Conservation (phyloP, 2,888 invertebrate genomes). For the Clunio marinus region DNA sequence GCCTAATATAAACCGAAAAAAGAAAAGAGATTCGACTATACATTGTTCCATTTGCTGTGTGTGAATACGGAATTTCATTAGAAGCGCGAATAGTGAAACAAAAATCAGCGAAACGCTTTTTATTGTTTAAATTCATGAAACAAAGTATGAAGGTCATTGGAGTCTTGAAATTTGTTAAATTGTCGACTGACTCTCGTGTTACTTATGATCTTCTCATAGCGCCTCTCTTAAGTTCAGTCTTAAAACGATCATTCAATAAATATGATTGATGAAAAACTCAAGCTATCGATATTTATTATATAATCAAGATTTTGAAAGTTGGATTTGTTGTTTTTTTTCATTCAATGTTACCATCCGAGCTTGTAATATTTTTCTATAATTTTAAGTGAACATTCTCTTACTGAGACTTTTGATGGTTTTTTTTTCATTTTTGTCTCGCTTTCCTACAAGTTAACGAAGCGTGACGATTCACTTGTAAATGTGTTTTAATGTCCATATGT, state of each 20-base stretch:
- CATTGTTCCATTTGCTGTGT: constrained; percentile 29
- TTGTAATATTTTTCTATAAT: no score
- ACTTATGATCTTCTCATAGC: no score
- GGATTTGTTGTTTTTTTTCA: no score
- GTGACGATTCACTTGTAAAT: constrained; percentile 14
- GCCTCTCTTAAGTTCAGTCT: not conserved
- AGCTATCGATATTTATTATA: no score
- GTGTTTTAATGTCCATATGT: constrained; percentile 13
- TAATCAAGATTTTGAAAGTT: no score
- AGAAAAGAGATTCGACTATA: not conserved
- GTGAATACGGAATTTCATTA: constrained; percentile 37
- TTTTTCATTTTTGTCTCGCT: no score
- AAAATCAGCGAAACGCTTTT: not conserved
- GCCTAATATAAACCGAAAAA: not conserved
- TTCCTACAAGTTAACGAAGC: not conserved
- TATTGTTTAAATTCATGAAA: not conserved
- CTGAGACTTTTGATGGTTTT: no score
- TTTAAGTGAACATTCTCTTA: no score
- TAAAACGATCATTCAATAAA: not conserved
- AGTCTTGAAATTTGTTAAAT: not conserved
- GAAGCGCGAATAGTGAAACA: constrained; percentile 12
- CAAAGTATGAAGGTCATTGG: constrained; percentile 1
- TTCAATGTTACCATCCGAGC: no score
- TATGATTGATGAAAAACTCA: no score
- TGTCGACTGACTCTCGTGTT: not conserved